Evolutionary conservation across 1,140 invertebrate species (phyloP).

Genomic region (Telenomus remus): DNA sequence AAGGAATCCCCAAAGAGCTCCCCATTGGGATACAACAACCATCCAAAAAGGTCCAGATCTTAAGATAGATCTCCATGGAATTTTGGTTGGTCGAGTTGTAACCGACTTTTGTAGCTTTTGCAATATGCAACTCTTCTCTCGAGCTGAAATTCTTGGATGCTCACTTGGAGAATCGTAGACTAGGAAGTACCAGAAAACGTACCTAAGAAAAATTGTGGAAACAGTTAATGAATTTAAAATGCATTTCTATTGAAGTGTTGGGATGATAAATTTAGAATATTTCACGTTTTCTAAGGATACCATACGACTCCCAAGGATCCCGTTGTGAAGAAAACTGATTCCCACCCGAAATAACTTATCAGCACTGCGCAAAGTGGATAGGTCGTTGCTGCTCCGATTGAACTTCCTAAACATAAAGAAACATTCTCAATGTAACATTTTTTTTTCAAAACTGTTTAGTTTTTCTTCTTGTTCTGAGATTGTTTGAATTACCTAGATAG

Average conservation of each 20-base stretch:
- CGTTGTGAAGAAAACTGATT: constrained; percentile 83
- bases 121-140: constrained; percentile 81
- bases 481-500: constrained; percentile 82
- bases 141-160: constrained; percentile 84
- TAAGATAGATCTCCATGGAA: constrained; percentile 85
- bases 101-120: constrained; percentile 76
- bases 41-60: constrained; percentile 87
- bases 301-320: constrained; percentile 81
- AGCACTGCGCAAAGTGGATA: constrained; percentile 82
- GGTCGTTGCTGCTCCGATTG: constrained; percentile 82
- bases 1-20: constrained; percentile 89
- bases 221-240: neutral
- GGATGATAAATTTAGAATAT: neutral
- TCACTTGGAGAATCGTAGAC: constrained; percentile 82
- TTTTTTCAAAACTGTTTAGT: neutral
- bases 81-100: constrained; percentile 69
- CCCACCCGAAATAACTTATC: constrained; percentile 82
- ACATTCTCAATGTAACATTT: neutral
- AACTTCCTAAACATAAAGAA: constrained; percentile 76
- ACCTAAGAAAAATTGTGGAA: constrained; percentile 46
- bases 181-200: constrained; percentile 77
- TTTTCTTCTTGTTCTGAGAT: too few relatives aligned
- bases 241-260: neutral
- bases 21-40: constrained; percentile 85
- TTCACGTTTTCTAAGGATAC: constrained; percentile 68